Conservation (phyloP, 2,113 vertebrate genomes). For the Zosterops lateralis region DNA sequence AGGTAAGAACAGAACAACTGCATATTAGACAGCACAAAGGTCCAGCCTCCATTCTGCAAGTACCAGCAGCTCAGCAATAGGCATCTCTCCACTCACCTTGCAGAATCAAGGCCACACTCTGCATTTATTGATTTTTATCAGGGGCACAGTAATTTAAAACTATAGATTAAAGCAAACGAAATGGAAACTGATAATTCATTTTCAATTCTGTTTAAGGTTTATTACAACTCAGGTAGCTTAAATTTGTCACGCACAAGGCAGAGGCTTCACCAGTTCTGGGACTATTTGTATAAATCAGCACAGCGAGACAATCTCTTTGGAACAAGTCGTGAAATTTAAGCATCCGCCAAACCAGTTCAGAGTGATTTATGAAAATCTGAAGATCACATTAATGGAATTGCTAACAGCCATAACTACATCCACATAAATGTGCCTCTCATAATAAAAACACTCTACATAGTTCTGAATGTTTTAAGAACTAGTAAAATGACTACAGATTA, state of each 20-base stretch:
- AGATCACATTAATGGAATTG: constrained; percentile 57
- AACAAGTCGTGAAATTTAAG: constrained; percentile 43
- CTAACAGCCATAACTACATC: constrained; percentile 58
- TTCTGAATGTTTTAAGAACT: constrained; percentile 62
- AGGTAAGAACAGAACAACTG: not conserved
- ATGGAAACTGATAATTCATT: constrained; percentile 16
- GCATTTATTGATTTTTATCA: not conserved
- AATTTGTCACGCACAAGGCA: not conserved
- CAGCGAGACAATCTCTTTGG: constrained; percentile 29
- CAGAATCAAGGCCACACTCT: not conserved
- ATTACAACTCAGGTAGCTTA: constrained; percentile 27
- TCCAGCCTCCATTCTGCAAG: not conserved
- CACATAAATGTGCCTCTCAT: constrained; percentile 64
- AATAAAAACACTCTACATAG: constrained; percentile 52
- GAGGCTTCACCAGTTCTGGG: not conserved
- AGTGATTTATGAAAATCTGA: constrained; percentile 52
- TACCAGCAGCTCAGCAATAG: not conserved
- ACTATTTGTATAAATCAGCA: constrained; percentile 32
- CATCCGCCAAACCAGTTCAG: constrained; percentile 33
- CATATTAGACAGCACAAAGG: not conserved
- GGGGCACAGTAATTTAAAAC: not conserved
- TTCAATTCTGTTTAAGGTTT: constrained; percentile 29
- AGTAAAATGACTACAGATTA: constrained; percentile 61
- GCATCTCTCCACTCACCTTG: not conserved
- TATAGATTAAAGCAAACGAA: constrained; percentile 27